Evolutionary conservation across 2,888 invertebrate species (phyloP).

Genomic region (Lysandra coridon): DNA sequence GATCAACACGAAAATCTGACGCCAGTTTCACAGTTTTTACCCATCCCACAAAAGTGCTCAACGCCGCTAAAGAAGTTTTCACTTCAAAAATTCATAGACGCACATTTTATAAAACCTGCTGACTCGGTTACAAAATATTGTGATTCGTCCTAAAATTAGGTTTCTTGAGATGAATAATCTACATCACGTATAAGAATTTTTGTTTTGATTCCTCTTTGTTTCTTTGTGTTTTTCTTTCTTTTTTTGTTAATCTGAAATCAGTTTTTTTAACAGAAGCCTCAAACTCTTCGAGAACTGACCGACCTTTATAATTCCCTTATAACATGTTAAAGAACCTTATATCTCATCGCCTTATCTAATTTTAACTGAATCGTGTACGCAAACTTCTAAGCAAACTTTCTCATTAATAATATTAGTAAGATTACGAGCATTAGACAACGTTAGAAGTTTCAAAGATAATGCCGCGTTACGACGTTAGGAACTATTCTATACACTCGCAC

Average conservation of each 20-base stretch:
- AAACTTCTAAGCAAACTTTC: conserved; percentile 28
- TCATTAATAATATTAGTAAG: conserved; percentile 31
- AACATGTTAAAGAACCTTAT: conserved; percentile 4
- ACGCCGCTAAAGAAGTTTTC: too few species aligned
- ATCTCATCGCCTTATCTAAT: conserved; percentile 15
- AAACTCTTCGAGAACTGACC: neutral
- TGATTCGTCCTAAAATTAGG: neutral
- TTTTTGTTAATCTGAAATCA: neutral
- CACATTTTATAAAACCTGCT: neutral
- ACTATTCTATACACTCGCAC: conserved; percentile 14
- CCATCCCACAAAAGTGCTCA: too few species aligned
- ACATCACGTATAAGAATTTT: too few species aligned
- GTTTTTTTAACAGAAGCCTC: neutral
- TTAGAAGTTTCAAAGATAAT: conserved; percentile 26
- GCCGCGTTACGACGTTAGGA: conserved; percentile 24
- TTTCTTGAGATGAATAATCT: neutral
- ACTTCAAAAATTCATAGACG: neutral
- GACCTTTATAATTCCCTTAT: neutral
- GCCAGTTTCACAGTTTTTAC: too few species aligned
- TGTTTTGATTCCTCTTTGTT: too few species aligned
- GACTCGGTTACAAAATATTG: neutral
- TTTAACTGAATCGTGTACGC: neutral
- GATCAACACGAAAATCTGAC: too few species aligned
- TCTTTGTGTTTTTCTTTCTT: too few species aligned
- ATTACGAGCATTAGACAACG: conserved; percentile 29